Evolutionary conservation across 2,113 vertebrate species (phyloP).

Genomic region (Lepus europaeus): DNA sequence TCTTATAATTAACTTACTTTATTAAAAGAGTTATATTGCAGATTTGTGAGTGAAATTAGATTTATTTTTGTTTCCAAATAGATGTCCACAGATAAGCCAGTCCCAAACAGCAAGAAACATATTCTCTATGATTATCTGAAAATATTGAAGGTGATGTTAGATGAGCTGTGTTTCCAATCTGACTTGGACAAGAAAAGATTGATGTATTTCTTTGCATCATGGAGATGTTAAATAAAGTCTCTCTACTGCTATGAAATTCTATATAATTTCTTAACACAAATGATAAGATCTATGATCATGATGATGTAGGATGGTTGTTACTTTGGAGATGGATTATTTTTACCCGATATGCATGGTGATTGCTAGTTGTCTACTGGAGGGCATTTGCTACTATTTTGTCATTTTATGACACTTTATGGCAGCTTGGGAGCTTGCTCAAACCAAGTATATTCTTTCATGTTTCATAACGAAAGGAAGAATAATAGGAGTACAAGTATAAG

Average conservation of each 20-base stretch:
- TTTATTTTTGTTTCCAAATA: conserved; percentile 49
- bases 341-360: not conserved
- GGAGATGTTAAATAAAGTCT: not conserved
- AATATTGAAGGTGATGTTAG: conserved; percentile 37
- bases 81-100: conserved; percentile 14
- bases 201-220: not conserved
- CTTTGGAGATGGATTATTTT: not conserved
- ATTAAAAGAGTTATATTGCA: not conserved
- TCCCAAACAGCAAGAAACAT: conserved; percentile 35
- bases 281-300: not conserved
- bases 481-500: not conserved
- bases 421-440: not conserved
- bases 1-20: conserved; percentile 20
- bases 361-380: not conserved
- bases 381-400: not conserved
- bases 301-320: not conserved
- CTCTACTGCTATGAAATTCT: not conserved
- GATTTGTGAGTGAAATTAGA: conserved; percentile 49
- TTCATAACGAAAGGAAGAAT: not conserved
- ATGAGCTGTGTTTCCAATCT: conserved; percentile 42
- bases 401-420: not conserved
- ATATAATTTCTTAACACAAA: not conserved
- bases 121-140: conserved; percentile 21
- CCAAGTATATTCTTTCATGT: not conserved
- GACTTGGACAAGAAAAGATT: conserved; percentile 23